Base-by-base conservation (phyloP, 2,113 vertebrate species). In the Myotis yumanensis region DNA sequence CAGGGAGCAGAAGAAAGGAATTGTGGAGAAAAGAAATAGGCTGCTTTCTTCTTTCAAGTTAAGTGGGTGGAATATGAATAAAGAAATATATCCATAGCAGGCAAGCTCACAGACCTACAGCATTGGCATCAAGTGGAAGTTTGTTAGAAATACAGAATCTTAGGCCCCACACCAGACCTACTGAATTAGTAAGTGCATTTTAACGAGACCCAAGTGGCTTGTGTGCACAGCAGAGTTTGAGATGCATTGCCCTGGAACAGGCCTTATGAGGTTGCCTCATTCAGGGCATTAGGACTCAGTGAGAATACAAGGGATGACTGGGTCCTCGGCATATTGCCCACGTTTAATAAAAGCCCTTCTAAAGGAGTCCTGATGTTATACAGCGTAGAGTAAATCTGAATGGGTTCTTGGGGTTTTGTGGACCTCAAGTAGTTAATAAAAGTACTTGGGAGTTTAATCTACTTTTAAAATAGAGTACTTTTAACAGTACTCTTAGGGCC, bases 31-130 rank as follows among this genome's bases (percentile, higher is more conserved):
- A 96, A 97, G 93, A 97, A 97, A 97, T 93, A 97, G 95, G 94
- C 87, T 96, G 95, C 96, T 96, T 97, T 97, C 95, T 96, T 96
- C 96, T 97, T 96, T 71, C 87, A 94, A 96, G 93, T 96, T 85
- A 97, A 59, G 90, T 96, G 95, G 96, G 90, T 97, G 81, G 90
- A 96, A 90, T 96, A 97, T 94, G 89, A 97, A 93, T 95, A 57
- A 59, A 94, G 14, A 90, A 15, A 91, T 59, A 96, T 82, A 93
- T 93, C 77, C 80, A 94, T 11, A 96, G 85, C 92, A 97, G 96
- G 92, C 81, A 96, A 96, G 96, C 79, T 89, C 76, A 89, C 37
- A 94, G n/a, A 93, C 37, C 46, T 94, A 72, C 75, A 91, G 11
- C 62, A 93, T 11, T 23, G 35, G 64, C 43, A 79, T 32, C 64